Conservation (phyloP, 2,888 invertebrate genomes). For the Sinhomidia bicolor region DNA sequence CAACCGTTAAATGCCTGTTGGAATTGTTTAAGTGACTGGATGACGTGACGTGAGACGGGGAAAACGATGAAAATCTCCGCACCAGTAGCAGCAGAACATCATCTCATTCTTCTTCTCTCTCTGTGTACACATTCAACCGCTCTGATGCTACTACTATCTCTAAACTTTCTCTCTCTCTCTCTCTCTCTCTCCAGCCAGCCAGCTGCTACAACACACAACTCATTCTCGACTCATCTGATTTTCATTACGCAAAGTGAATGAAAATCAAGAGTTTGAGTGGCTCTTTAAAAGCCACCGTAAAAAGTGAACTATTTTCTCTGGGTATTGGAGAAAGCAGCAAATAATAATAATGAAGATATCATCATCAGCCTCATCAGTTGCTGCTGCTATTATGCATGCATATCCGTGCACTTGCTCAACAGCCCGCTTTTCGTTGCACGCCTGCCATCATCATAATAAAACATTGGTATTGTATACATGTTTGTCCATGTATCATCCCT, state of each 20-base stretch:
- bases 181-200: not conserved
- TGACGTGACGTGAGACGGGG: conserved; percentile 40
- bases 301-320: conserved; percentile 21
- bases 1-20: conserved; percentile 20
- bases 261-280: conserved; percentile 58
- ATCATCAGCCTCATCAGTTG: conserved; percentile 36
- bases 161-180: no score
- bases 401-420: conserved; percentile 21
- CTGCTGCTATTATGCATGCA: conserved; percentile 36
- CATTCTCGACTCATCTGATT: not conserved
- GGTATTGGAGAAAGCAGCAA: not conserved
- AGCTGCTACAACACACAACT: not conserved
- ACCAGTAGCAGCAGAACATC: no score
- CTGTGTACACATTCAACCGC: not conserved
- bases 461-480: not conserved
- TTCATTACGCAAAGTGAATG: conserved; percentile 52
- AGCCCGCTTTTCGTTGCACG: conserved; percentile 2
- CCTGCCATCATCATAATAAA: conserved; percentile 4
- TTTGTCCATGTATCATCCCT: no score
- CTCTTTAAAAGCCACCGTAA: conserved; percentile 53
- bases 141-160: not conserved
- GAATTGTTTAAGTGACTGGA: conserved; percentile 29
- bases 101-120: not conserved
- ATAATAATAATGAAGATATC: not conserved
- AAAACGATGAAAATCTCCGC: not conserved